Evolutionary conservation across 2,888 invertebrate species (phyloP).

Genomic region (Argyresthia albistria): DNA sequence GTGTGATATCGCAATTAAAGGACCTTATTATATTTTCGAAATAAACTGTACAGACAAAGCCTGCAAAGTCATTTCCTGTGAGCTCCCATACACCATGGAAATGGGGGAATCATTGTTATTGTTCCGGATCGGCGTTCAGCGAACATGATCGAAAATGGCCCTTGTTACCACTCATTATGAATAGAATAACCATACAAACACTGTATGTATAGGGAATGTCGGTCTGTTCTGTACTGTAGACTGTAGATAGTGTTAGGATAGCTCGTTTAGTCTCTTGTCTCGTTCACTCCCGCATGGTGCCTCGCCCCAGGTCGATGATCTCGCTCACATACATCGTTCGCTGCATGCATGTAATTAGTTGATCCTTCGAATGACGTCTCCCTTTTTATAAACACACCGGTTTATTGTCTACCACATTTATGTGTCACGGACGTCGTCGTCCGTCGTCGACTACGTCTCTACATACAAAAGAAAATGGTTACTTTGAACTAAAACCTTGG

Average conservation of each 20-base stretch:
- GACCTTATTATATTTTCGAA: no score
- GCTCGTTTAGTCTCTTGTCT: not conserved
- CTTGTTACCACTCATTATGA: not conserved
- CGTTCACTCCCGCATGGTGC: slow-evolving; percentile 3
- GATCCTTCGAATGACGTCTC: not conserved
- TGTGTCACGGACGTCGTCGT: not conserved
- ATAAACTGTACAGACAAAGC: no score
- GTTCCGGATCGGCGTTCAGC: slow-evolving; percentile 8
- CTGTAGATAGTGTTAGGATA: not conserved
- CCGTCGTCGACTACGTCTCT: no score
- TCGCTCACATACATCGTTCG: not conserved
- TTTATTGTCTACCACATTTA: not conserved
- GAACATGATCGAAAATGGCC: not conserved
- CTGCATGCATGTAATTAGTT: not conserved
- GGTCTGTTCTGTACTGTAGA: not conserved
- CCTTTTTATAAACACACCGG: not conserved
- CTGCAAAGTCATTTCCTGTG: slow-evolving; percentile 4
- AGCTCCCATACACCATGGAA: not conserved
- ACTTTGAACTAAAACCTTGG: no score
- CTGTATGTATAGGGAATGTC: no score
- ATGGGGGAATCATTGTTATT: slow-evolving; percentile 9
- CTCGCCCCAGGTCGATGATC: slow-evolving; percentile 14
- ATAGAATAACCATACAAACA: no score
- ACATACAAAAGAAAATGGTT: no score
- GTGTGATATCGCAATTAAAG: no score